Conservation (phyloP, 1,140 invertebrate genomes). For the Lepidostoma basale region DNA sequence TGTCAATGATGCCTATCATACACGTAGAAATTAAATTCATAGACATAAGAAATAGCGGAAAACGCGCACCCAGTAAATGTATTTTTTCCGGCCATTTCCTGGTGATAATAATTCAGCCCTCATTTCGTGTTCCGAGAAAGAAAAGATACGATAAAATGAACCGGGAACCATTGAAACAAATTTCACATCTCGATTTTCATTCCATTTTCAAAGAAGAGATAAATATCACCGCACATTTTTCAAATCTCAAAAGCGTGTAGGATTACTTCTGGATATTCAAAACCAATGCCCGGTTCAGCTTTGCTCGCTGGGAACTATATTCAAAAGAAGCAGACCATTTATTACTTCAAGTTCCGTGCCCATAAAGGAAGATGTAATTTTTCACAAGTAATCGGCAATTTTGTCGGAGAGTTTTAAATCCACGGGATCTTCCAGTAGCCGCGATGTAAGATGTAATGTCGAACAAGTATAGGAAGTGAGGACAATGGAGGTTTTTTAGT, state of each 20-base stretch:
- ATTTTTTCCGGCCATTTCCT: too few relatives aligned
- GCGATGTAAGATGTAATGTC: too few relatives aligned
- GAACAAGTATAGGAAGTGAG: slow-evolving; percentile 15
- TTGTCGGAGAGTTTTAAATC: background rate
- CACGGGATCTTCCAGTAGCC: background rate
- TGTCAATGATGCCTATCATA: too few relatives aligned
- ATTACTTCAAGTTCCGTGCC: background rate
- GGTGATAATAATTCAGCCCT: too few relatives aligned
- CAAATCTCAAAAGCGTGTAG: background rate
- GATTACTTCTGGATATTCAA: background rate
- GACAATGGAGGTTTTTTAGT: slow-evolving; percentile 5
- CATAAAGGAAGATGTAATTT: background rate
- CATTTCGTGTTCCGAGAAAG: background rate
- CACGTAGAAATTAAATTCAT: too few relatives aligned
- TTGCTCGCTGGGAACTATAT: background rate
- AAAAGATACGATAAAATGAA: background rate
- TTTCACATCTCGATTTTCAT: too few relatives aligned
- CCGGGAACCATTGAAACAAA: background rate
- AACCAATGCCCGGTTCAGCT: too few relatives aligned
- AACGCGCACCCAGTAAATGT: too few relatives aligned
- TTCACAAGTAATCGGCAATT: background rate
- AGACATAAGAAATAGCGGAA: too few relatives aligned
- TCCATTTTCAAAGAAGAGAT: background rate
- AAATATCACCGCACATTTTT: background rate
- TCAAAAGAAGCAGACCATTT: background rate